A percentile compares a stretch with the other conserved stretches of the same genome.
These are phyloP conservation scores for Protonibea diacanthus DNA, from an alignment of 2,797 vertebrate species.

Conservation along the genomic window DNA sequence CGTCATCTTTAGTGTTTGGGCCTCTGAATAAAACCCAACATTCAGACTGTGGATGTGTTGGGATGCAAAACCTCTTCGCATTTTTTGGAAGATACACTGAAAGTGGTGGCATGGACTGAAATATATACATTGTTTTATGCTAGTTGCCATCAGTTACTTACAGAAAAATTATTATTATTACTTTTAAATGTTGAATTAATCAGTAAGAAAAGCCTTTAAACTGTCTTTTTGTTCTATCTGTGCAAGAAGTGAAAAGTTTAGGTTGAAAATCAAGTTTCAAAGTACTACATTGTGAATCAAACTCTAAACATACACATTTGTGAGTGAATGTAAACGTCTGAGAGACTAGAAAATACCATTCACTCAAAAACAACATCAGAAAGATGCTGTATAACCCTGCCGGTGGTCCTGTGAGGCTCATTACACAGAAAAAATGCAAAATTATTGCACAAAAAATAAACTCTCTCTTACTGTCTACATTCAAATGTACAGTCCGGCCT, in stretches of 20 bases:
- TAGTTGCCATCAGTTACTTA: background rate
- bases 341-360: background rate
- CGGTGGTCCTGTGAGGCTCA: background rate
- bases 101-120: background rate
- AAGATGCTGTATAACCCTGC: background rate
- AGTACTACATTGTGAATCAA: background rate
- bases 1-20: conserved; percentile 9
- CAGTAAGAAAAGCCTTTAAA: no score
- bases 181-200: no score
- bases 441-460: background rate
- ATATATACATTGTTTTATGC: no score
- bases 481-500: background rate
- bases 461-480: background rate
- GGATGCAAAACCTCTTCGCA: background rate
- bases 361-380: background rate
- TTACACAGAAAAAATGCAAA: background rate
- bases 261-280: background rate
- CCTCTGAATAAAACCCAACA: background rate
- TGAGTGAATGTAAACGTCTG: background rate
- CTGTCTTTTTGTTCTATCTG: background rate
- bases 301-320: background rate
- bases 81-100: background rate
- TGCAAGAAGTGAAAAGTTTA: background rate
- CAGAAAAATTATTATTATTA: no score
- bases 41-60: background rate